These are phyloP conservation scores for Eucera pruinosa DNA, from an alignment of 2,888 invertebrate genomes.

Conservation along the genomic window DNA sequence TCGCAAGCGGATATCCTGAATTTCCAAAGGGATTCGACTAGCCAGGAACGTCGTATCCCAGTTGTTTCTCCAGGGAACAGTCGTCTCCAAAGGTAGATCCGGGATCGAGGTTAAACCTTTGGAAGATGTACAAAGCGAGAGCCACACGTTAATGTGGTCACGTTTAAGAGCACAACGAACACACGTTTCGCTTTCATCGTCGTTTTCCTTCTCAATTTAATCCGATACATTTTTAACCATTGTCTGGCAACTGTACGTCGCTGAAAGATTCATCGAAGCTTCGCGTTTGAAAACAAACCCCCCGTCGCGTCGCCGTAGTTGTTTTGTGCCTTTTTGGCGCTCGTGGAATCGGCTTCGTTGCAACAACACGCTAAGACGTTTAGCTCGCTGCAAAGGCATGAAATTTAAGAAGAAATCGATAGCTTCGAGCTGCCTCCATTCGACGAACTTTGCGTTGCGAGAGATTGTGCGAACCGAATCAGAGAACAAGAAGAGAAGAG, in stretches of 20 bases:
- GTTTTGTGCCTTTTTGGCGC: background rate
- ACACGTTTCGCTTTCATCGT: constrained; percentile 44
- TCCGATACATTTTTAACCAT: constrained; percentile 25
- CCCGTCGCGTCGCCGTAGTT: background rate
- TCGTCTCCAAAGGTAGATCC: constrained; percentile 29
- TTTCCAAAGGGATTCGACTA: constrained; percentile 76
- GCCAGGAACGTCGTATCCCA: constrained; percentile 68
- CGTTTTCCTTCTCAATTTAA: constrained; percentile 30
- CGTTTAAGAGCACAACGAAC: constrained; percentile 35
- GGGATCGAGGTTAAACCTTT: constrained; percentile 64
- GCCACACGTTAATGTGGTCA: constrained; percentile 61
- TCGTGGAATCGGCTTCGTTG: constrained; percentile 13
- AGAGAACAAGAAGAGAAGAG: too few relatives aligned
- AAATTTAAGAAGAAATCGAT: constrained; percentile 43
- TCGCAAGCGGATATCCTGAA: constrained; percentile 72
- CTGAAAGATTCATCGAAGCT: constrained; percentile 21
- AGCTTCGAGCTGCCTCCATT: constrained; percentile 11
- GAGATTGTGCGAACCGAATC: constrained; percentile 5
- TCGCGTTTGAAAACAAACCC: constrained; percentile 5
- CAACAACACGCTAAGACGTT: constrained; percentile 30
- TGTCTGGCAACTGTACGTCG: background rate
- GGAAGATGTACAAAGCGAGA: constrained; percentile 49
- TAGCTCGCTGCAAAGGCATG: constrained; percentile 10
- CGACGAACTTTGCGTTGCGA: constrained; percentile 8
- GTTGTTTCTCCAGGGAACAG: constrained; percentile 50